Evolutionary conservation across 2,888 invertebrate genomes (phyloP), one percentile per base, ranked within the genome.

Genomic region (Uropetala carovei): DNA sequence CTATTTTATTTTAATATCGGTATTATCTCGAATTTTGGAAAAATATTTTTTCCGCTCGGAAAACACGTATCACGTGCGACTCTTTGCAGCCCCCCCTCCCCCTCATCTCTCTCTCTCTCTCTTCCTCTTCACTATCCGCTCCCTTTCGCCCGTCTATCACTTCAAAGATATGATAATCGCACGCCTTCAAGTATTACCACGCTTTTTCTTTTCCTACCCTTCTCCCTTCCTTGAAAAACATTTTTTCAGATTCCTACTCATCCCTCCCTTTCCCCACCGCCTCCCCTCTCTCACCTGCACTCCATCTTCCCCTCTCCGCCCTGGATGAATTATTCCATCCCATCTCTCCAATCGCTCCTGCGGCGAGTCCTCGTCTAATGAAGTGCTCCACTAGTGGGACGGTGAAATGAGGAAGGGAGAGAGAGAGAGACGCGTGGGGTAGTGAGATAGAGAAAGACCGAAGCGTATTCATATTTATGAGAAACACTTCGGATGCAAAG

Each of bases 291-390:
- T 82, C 82, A 14, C 43, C 43, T 43, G 43, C 43, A 43, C 43
- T 43, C 5, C 43, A 43, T 82, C n/a, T 18, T 14, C 59, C 89
- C 81, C 57, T 68, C 11, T 68, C 11, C 75, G 57, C 75, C 57
- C 27, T 18, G 58, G 30, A 92, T 92, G 60, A 60, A 92, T 89
- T 68, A 89, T 89, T 89, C 64, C 89, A 89, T 64, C 89, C 11
- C 56, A n/a, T 83, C 57, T 10, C 56, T 83, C 57, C 68, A 43
- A 89, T 89, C 64, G 89, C 64, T 58, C n/a, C 68, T 68, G 43
- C 64, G 27, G 64, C 30, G 27, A 7, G n/a, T 30, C 86, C 22
- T 43, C 64, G 30, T 60, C 89, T 89, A 89, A 89, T 89, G 64
- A 89, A 89, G 89, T 89, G 89, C 89, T 64, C 43, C 64, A 18